Conservation (phyloP, 1,140 invertebrate genomes). For the Brachionus paranguensis region DNA sequence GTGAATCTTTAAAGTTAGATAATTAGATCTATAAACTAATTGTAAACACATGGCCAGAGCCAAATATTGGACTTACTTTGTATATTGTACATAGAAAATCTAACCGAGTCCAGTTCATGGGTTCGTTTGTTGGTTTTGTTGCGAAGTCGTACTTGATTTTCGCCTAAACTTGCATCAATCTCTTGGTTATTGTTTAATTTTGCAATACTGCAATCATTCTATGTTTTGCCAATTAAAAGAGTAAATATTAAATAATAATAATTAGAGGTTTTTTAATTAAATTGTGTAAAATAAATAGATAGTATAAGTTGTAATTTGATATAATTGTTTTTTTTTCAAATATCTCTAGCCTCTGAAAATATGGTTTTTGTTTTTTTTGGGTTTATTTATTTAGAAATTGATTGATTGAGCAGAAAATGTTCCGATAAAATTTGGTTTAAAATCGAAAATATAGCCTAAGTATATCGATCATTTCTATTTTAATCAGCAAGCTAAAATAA, state of each 20-base stretch:
- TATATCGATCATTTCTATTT: neutral
- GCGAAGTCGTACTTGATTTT: constrained; percentile 27
- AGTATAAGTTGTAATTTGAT: constrained; percentile 23
- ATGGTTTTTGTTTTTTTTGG: neutral
- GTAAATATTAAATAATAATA: neutral
- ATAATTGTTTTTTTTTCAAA: neutral
- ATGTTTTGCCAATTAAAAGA: constrained; percentile 8
- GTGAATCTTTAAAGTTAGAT: constrained; percentile 26
- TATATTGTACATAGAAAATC: constrained; percentile 40
- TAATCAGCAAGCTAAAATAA: neutral
- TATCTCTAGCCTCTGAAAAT: neutral
- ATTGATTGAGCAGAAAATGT: neutral
- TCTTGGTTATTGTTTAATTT: constrained; percentile 5
- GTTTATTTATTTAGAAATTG: neutral
- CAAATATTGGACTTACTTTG: constrained; percentile 34
- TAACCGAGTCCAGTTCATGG: constrained; percentile 37
- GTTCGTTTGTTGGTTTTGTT: constrained; percentile 8
- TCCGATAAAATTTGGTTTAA: neutral
- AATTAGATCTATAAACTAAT: neutral
- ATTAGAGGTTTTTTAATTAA: neutral
- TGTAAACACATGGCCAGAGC: neutral
- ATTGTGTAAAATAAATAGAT: neutral
- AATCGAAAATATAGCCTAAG: neutral
- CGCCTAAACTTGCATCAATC: neutral
- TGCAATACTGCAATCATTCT: constrained; percentile 12